Conservation (phyloP, 1,140 invertebrate genomes). For the Polypedilum pembai region DNA sequence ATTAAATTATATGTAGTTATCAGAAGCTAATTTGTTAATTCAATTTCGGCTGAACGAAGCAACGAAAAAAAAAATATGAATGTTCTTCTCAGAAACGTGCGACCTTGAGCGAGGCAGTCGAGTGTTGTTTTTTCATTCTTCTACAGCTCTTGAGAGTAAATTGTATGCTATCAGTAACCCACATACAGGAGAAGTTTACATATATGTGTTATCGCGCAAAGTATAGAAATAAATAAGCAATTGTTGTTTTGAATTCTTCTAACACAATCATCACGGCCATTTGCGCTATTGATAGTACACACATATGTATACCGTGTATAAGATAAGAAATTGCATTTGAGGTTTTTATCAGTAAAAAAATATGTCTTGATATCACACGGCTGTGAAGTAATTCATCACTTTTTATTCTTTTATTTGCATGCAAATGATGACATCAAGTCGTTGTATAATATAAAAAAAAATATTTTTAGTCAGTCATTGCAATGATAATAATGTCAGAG, state of each 20-base stretch:
- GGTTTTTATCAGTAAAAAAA: too few relatives aligned
- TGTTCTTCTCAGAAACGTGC: conserved; percentile 1
- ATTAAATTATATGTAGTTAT: not conserved
- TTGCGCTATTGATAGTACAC: too few relatives aligned
- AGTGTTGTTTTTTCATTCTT: not conserved
- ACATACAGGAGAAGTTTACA: conserved; percentile 18
- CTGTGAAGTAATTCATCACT: not conserved
- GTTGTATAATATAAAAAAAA: not conserved
- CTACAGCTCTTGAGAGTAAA: not conserved
- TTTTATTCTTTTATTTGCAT: not conserved
- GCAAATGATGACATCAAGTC: not conserved
- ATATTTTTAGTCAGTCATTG: not conserved
- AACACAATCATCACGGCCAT: too few relatives aligned
- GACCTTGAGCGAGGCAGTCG: not conserved
- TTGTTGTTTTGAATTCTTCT: not conserved
- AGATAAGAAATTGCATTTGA: too few relatives aligned
- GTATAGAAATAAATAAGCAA: not conserved
- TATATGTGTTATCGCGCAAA: not conserved
- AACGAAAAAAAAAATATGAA: too few relatives aligned
- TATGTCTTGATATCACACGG: too few relatives aligned
- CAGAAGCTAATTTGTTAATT: too few relatives aligned
- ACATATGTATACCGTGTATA: too few relatives aligned
- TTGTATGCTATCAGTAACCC: conserved; percentile 4
- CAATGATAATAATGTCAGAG: not conserved
- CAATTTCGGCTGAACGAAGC: too few relatives aligned